phyloP scores from a whole-genome alignment of 2,888 invertebrate genomes.

The Cephus spinipes region DNA sequence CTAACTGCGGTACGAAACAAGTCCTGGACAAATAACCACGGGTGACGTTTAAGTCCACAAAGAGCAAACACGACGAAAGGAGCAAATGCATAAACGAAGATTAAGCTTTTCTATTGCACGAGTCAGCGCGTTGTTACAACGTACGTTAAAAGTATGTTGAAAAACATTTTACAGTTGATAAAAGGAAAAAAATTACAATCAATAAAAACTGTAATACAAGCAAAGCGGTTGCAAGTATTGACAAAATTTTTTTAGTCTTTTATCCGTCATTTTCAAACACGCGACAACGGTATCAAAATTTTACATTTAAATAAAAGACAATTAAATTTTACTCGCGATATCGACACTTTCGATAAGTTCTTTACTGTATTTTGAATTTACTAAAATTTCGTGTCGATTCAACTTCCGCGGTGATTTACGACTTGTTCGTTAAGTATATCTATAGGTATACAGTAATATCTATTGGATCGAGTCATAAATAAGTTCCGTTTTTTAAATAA shows the following conservation, averaged over 20 bases:
- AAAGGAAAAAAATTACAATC: too few species aligned
- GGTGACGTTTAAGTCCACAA: background rate
- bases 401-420: background rate
- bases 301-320: too few species aligned
- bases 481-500: too few species aligned
- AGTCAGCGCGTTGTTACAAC: background rate
- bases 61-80: background rate
- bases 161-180: background rate
- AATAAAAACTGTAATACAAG: too few species aligned
- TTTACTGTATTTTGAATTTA: background rate
- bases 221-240: too few species aligned
- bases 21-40: background rate
- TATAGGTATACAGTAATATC: background rate
- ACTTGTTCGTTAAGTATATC: background rate
- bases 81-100: background rate
- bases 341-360: background rate
- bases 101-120: background rate
- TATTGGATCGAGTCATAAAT: background rate
- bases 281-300: too few species aligned
- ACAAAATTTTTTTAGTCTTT: too few species aligned
- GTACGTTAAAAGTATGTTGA: background rate
- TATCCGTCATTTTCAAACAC: too few species aligned
- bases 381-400: background rate
- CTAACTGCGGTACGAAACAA: background rate
- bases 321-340: background rate